phyloP scores from a whole-genome alignment of 2,797 vertebrate genomes.

The Acanthurus leucopareius region DNA sequence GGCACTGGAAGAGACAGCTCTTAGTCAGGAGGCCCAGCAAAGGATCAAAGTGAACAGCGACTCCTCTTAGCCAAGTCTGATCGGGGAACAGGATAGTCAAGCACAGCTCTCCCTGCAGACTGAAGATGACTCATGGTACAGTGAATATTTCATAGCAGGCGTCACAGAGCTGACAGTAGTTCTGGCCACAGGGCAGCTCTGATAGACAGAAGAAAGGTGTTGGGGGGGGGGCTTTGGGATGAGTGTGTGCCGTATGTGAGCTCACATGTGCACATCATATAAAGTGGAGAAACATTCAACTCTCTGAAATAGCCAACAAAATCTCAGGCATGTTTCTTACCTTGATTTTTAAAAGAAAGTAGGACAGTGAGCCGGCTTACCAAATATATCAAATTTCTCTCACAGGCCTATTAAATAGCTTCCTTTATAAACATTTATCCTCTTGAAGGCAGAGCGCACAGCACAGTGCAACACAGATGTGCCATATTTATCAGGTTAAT shows the following conservation, averaged over 20 bases:
- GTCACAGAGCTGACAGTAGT: constrained; percentile 68
- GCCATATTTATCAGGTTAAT: constrained; percentile 57
- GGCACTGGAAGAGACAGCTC: constrained; percentile 47
- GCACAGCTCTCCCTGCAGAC: constrained; percentile 59
- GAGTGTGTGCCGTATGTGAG: constrained; percentile 9
- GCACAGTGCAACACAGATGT: constrained; percentile 21
- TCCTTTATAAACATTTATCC: constrained; percentile 37
- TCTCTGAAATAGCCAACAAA: background rate
- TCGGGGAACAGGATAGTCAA: constrained; percentile 64
- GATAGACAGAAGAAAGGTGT: constrained; percentile 57
- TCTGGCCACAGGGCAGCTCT: constrained; percentile 70
- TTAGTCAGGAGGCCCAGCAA: constrained; percentile 56
- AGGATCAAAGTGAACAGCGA: constrained; percentile 74
- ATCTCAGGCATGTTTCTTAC: constrained; percentile 11
- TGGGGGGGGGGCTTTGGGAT: constrained; percentile 4
- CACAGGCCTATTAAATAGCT: constrained; percentile 26
- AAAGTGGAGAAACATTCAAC: constrained; percentile 10
- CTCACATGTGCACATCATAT: constrained; percentile 12
- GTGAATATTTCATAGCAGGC: constrained; percentile 81
- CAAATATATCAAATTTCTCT: constrained; percentile 19
- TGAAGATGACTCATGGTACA: constrained; percentile 72
- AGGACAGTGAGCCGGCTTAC: constrained; percentile 10
- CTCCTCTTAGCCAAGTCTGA: constrained; percentile 74
- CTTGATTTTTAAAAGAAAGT: constrained; percentile 15
- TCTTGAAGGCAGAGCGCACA: constrained; percentile 22